Evolutionary conservation across 1,140 invertebrate species (phyloP).

Genomic region (Hycleus cichorii): DNA sequence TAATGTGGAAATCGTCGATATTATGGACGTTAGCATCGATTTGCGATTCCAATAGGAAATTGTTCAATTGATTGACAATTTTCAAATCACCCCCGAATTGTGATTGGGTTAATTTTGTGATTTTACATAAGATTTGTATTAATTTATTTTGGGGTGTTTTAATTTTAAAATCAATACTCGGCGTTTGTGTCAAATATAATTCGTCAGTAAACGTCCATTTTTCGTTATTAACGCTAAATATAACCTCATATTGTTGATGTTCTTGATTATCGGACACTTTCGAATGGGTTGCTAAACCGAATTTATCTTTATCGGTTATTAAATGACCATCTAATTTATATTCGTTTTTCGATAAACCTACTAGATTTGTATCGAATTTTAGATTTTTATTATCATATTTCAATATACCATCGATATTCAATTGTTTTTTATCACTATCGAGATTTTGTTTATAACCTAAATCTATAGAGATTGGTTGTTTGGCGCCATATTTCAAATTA

Average conservation of each 20-base stretch:
- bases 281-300: conserved; percentile 27
- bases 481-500: conserved; percentile 25
- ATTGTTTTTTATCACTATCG: conserved; percentile 10
- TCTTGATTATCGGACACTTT: conserved; percentile 47
- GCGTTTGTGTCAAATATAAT: conserved; percentile 42
- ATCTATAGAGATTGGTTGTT: conserved; percentile 22
- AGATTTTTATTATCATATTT: conserved; percentile 50
- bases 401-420: conserved; percentile 36
- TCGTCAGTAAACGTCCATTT: conserved; percentile 46
- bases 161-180: conserved; percentile 44
- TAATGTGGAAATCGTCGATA: conserved; percentile 59
- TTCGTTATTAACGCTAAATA: conserved; percentile 43
- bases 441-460: conserved; percentile 21
- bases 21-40: conserved; percentile 50
- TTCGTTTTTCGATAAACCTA: conserved; percentile 32
- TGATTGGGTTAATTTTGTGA: conserved; percentile 46
- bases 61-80: conserved; percentile 43
- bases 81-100: conserved; percentile 50
- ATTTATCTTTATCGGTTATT: conserved; percentile 48
- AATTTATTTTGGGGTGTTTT: conserved; percentile 43
- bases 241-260: conserved; percentile 38
- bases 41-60: conserved; percentile 46
- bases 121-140: conserved; percentile 46
- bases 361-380: conserved; percentile 38
- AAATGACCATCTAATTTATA: conserved; percentile 41